phyloP scores from a whole-genome alignment of 2,888 invertebrate genomes.

The Sialis fuliginosa region DNA sequence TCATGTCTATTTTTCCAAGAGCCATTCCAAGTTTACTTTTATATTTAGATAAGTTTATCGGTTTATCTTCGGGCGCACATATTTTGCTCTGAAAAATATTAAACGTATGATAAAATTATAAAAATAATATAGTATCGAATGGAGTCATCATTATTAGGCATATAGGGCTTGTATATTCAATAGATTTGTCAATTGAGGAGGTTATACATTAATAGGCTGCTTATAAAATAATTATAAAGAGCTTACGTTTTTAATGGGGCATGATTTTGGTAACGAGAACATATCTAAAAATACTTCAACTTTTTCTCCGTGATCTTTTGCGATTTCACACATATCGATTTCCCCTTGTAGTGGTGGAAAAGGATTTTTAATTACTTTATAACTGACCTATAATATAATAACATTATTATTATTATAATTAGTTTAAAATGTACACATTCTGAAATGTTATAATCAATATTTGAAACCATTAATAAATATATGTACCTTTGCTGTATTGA shows the following conservation, averaged over 20 bases:
- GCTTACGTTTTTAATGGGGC: slow-evolving; percentile 24
- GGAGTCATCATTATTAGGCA: no score
- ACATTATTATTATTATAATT: not conserved
- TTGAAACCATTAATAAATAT: not conserved
- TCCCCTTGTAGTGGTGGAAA: slow-evolving; percentile 25
- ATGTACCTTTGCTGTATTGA: slow-evolving; percentile 21
- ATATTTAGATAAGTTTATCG: slow-evolving; percentile 23
- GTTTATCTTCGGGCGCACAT: slow-evolving; percentile 22
- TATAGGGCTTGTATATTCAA: no score
- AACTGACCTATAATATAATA: slow-evolving; percentile 16
- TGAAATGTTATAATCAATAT: not conserved
- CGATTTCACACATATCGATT: slow-evolving; percentile 23
- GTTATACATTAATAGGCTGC: no score
- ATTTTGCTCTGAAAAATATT: slow-evolving; percentile 15
- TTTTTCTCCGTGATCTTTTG: slow-evolving; percentile 15
- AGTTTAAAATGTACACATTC: not conserved
- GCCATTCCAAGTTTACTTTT: slow-evolving; percentile 26
- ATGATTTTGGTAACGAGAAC: slow-evolving; percentile 24
- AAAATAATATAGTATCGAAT: not conserved
- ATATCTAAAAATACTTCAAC: slow-evolving; percentile 16
- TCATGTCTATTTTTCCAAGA: slow-evolving; percentile 22
- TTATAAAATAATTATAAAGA: not conserved
- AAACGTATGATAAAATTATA: no score
- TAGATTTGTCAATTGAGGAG: no score
- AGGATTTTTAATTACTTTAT: slow-evolving; percentile 24